These are phyloP conservation scores for Drosophila merina DNA, from an alignment of 2,888 invertebrate species.

Conservation along the genomic window DNA sequence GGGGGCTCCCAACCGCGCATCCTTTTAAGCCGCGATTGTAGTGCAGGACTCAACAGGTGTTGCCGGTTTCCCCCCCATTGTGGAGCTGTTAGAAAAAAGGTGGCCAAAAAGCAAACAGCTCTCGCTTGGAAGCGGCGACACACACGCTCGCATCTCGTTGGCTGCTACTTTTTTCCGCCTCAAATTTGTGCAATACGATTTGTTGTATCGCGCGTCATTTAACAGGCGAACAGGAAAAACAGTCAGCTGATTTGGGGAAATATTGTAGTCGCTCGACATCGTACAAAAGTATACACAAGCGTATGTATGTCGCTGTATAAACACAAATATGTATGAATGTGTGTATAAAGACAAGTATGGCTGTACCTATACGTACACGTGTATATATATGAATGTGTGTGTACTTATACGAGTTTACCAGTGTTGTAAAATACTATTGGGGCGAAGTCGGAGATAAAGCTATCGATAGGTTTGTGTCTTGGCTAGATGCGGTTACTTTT, in stretches of 20 bases:
- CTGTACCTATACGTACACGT: background rate
- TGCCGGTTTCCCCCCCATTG: background rate
- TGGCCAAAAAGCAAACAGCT: slow-evolving; percentile 41
- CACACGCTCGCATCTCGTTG: slow-evolving; percentile 18
- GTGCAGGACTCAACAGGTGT: slow-evolving; percentile 31
- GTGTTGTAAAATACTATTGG: background rate
- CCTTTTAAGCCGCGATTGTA: background rate
- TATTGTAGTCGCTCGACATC: background rate
- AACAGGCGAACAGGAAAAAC: slow-evolving; percentile 78
- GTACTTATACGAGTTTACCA: background rate
- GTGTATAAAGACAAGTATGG: background rate
- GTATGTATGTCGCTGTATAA: background rate
- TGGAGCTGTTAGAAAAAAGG: slow-evolving; percentile 53
- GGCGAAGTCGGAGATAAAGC: no score
- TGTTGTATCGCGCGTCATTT: slow-evolving; percentile 83
- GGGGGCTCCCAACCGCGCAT: background rate
- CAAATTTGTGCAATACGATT: slow-evolving; percentile 74
- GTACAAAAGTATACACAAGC: background rate
- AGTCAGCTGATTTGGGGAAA: slow-evolving; percentile 10
- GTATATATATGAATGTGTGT: background rate
- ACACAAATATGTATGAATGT: background rate
- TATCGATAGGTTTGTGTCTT: no score
- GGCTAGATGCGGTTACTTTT: no score
- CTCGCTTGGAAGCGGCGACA: slow-evolving; percentile 2
- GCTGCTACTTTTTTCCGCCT: slow-evolving; percentile 42